phyloP scores from a whole-genome alignment of 2,797 vertebrate species.

The Coccyzus lansbergi region DNA sequence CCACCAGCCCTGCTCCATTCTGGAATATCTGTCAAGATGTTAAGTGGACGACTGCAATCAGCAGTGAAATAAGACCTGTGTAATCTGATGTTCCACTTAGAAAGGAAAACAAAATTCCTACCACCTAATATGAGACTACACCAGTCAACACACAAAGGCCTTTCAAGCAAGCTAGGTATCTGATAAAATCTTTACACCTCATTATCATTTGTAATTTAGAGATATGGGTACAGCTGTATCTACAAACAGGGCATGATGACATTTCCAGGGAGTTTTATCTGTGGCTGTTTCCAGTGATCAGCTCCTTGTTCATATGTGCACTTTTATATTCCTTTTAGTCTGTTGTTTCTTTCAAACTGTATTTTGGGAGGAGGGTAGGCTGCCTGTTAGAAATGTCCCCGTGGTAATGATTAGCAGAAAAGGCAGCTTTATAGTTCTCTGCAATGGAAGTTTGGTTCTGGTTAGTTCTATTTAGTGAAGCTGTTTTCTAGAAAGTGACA shows the following conservation, averaged over 20 bases:
- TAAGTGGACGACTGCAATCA: slow-evolving; percentile 91
- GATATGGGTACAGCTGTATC: slow-evolving; percentile 67
- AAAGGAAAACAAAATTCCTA: slow-evolving; percentile 84
- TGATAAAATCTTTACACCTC: slow-evolving; percentile 81
- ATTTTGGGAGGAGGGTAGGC: background rate
- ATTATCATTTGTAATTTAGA: slow-evolving; percentile 73
- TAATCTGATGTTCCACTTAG: slow-evolving; percentile 91
- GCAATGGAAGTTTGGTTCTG: background rate
- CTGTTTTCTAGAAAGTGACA: background rate
- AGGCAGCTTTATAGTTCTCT: background rate
- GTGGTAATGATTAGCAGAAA: background rate
- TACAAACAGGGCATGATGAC: slow-evolving; percentile 39
- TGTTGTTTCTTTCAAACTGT: background rate
- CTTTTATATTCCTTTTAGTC: background rate
- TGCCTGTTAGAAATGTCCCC: background rate
- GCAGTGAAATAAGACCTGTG: slow-evolving; percentile 89
- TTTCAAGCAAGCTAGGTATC: slow-evolving; percentile 55
- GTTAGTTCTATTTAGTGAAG: background rate
- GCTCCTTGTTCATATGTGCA: background rate
- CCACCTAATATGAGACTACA: slow-evolving; percentile 72
- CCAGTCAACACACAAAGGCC: slow-evolving; percentile 57
- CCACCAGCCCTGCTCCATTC: slow-evolving; percentile 82
- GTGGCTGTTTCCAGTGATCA: background rate
- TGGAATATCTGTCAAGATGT: slow-evolving; percentile 87
- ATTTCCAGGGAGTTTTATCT: slow-evolving; percentile 52